Percentiles rank a stretch among this genome's conserved stretches.
These are phyloP conservation scores for Ahaetulla prasina DNA, from an alignment of 2,113 vertebrate genomes.

Conservation along the genomic window DNA sequence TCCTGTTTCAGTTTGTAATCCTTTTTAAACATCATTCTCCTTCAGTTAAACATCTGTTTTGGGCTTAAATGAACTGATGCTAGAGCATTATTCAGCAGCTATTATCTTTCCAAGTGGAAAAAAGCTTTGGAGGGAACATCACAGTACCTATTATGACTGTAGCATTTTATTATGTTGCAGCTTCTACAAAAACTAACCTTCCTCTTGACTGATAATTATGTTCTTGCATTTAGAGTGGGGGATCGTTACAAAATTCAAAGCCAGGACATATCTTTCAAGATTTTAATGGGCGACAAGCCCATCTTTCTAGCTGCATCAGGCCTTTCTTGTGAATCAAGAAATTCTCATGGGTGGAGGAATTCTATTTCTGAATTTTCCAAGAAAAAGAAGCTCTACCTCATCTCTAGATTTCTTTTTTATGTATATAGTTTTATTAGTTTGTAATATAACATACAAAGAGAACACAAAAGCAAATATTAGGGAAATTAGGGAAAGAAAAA, in stretches of 20 bases:
- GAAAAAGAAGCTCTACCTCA: background rate
- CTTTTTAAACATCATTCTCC: constrained; percentile 57
- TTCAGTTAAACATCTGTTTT: constrained; percentile 61
- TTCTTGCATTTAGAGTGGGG: constrained; percentile 39
- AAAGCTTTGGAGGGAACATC: constrained; percentile 28
- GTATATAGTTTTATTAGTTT: no score
- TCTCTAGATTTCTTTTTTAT: background rate
- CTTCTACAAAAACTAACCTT: constrained; percentile 34
- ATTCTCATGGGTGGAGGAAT: background rate
- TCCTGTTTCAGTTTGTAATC: constrained; percentile 60
- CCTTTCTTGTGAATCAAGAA: background rate
- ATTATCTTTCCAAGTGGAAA: constrained; percentile 52
- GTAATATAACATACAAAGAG: no score
- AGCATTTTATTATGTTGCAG: constrained; percentile 38
- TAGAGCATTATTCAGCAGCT: constrained; percentile 43
- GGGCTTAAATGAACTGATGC: constrained; percentile 49
- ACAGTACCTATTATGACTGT: constrained; percentile 39
- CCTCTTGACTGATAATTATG: constrained; percentile 53
- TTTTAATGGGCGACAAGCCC: constrained; percentile 35
- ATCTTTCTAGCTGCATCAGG: background rate
- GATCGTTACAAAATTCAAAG: constrained; percentile 51
- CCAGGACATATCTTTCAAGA: constrained; percentile 41
- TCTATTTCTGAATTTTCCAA: background rate
- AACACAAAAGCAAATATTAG: no score
- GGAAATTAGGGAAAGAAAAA: no score